These are phyloP conservation scores for Sesia apiformis DNA, from an alignment of 2,888 invertebrate genomes.

Conservation along the genomic window DNA sequence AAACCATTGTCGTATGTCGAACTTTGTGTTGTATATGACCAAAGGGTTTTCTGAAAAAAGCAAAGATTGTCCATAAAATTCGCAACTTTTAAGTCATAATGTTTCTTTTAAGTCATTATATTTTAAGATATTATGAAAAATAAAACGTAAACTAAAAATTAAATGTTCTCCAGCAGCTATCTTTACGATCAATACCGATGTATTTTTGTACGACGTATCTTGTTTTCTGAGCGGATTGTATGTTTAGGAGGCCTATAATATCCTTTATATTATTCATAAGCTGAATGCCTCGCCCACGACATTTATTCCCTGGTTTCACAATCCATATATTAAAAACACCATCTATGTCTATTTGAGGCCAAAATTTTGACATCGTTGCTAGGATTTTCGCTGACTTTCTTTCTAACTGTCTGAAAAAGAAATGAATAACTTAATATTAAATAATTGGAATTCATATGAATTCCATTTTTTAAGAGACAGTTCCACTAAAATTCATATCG, in stretches of 20 bases:
- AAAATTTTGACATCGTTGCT: conserved; percentile 78
- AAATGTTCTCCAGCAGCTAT: too few species aligned
- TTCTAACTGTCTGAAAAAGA: conserved; percentile 52
- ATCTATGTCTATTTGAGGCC: conserved; percentile 90
- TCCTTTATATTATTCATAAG: conserved; percentile 90
- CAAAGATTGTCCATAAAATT: conserved; percentile 2
- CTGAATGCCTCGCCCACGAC: conserved; percentile 92
- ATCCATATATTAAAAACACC: conserved; percentile 95
- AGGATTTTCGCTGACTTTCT: conserved; percentile 76
- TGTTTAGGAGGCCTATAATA: conserved; percentile 83
- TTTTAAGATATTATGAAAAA: too few species aligned
- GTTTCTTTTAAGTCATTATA: not conserved
- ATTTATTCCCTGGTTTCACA: conserved; percentile 94
- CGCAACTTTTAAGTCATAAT: not conserved
- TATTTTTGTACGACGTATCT: conserved; percentile 96
- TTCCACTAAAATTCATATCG: too few species aligned
- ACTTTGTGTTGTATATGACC: conserved; percentile 92
- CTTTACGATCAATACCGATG: conserved; percentile 77
- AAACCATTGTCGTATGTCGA: conserved; percentile 97
- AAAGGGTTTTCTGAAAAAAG: conserved; percentile 85
- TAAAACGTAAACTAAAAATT: too few species aligned
- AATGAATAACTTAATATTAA: not conserved
- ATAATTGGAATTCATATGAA: not conserved
- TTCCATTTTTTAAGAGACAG: too few species aligned
- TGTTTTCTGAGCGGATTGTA: conserved; percentile 77